These are phyloP conservation scores for Catharus ustulatus DNA, from an alignment of 2,797 vertebrate species.

Conservation along the genomic window DNA sequence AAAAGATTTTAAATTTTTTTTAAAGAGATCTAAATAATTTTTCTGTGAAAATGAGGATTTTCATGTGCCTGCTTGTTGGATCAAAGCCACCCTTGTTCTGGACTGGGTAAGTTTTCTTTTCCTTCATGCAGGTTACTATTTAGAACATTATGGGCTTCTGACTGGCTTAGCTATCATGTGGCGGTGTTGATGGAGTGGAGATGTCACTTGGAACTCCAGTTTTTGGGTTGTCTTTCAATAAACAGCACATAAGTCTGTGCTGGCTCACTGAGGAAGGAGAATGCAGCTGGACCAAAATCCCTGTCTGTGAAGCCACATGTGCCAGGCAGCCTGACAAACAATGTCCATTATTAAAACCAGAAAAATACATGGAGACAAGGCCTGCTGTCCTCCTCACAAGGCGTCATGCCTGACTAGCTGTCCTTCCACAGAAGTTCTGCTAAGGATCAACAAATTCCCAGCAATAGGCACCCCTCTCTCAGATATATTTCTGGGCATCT, in stretches of 20 bases:
- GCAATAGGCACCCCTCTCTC: background rate
- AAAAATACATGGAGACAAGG: background rate
- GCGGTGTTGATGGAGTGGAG: background rate
- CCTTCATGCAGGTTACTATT: background rate
- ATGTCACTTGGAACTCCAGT: background rate
- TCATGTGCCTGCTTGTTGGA: background rate
- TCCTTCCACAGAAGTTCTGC: background rate
- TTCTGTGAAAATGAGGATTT: background rate
- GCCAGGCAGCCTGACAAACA: background rate
- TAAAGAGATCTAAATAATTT: background rate
- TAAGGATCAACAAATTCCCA: background rate
- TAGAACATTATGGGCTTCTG: background rate
- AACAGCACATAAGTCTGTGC: background rate
- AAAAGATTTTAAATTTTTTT: rapidly evolving
- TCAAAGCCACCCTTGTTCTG: background rate
- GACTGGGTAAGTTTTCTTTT: background rate
- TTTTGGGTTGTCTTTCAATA: background rate
- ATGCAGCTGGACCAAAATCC: background rate
- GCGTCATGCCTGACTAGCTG: background rate
- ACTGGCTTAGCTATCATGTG: background rate
- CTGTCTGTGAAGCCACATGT: rapidly evolving
- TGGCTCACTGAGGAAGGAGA: background rate
- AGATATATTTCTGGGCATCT: background rate
- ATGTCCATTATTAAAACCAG: background rate
- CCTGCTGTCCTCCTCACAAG: background rate